Base-by-base conservation (phyloP, 2,797 vertebrate genomes). In the Liasis olivaceus region DNA sequence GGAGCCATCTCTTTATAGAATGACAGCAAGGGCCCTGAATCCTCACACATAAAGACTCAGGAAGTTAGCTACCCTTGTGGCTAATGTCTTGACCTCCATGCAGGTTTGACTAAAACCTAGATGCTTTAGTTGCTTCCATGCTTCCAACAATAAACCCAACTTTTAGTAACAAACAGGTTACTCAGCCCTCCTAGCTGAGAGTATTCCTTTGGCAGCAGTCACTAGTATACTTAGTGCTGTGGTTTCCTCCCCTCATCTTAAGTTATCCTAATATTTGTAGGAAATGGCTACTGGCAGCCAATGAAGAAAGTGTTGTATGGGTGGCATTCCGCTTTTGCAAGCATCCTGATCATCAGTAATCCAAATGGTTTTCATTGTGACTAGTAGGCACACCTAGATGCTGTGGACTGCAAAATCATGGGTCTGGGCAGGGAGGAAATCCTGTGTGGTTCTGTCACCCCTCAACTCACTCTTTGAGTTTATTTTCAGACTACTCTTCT, bases 151-250 rank as follows among this genome's bases (percentile, higher is more conserved):
- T 66, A 66, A 66, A 28, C 11, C 63, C 63, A 64, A 64, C 11
- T 28, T 64, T 4, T 28, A 64, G 63, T 64, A n/a, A 3, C 63
- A 28, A 28, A 28, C 26, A 64, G 63, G 3, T 28, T 4, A 36
- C 31, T 47, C 1, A 69, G 13, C 2, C 0, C 36, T 20, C 13
- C 2, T 0, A 0, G 7, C 1, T 0, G 0, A 15, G 85, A 93
- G 24, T 62, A 60, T 26, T 69, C 54, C 31, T 85, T 51, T 84
- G 0, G 93, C 87, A 91, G 69, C n/a, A 28, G 4, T 59, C 6
- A 58, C 51, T 62, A 4, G 0, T 26, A 92, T 7, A 17, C 31
- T 0, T 8, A 0, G 62, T 59, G 58, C 11, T 1, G 3, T 0
- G 4, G 1, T 31, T 91, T n/a, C 89, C 7, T 9, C 12, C 81